A percentile compares a stretch with the other conserved stretches of the same genome.
Conservation (phyloP, 64 coral and sea anemone genomes). For the Dendronephthya gigantea region DNA sequence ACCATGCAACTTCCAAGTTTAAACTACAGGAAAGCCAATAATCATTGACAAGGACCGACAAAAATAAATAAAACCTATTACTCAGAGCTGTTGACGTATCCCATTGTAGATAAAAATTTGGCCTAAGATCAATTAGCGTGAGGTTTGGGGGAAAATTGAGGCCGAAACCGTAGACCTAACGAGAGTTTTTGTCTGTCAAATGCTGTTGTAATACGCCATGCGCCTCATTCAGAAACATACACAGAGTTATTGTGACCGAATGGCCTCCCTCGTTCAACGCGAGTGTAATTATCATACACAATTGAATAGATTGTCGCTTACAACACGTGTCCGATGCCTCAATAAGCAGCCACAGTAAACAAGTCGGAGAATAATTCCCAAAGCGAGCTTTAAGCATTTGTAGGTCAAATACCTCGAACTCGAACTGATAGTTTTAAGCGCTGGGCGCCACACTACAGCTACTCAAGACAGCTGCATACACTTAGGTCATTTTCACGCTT, state of each 20-base stretch:
- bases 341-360: background rate
- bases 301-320: background rate
- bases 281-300: conserved; percentile 4
- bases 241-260: background rate
- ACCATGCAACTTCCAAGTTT: background rate
- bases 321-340: background rate
- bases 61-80: background rate
- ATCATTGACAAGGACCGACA: background rate
- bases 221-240: background rate
- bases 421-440: background rate
- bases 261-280: background rate
- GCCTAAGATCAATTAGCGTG: background rate
- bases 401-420: background rate
- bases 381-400: background rate
- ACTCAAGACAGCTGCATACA: background rate
- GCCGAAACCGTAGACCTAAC: background rate
- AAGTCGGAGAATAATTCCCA: background rate
- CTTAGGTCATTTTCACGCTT: background rate
- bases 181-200: background rate
- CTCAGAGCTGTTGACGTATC: background rate
- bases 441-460: background rate
- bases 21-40: background rate
- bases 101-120: background rate
- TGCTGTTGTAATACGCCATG: background rate
- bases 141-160: background rate